These are phyloP conservation scores for Drosophila leonis DNA, from an alignment of 2,888 invertebrate genomes.

Conservation along the genomic window DNA sequence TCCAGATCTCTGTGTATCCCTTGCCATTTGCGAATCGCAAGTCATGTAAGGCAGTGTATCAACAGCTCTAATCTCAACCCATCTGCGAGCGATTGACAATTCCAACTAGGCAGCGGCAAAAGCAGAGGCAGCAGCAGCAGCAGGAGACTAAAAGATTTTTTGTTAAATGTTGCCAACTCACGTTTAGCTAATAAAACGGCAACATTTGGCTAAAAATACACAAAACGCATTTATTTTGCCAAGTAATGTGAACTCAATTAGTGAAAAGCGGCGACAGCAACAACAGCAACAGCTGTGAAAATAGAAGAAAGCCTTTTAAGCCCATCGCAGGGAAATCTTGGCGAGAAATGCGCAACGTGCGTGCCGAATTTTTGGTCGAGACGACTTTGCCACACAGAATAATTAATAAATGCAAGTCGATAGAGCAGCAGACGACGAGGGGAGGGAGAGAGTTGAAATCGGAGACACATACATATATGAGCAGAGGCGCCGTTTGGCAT, in stretches of 20 bases:
- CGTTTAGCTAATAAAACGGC: constrained; percentile 74
- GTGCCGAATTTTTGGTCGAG: constrained; percentile 50
- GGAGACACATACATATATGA: constrained; percentile 31
- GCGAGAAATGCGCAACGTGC: constrained; percentile 60
- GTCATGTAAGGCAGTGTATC: constrained; percentile 12
- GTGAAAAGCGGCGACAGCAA: constrained; percentile 46
- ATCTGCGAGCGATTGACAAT: constrained; percentile 35
- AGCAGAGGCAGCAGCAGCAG: constrained; percentile 1
- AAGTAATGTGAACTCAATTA: constrained; percentile 80
- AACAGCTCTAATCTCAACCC: constrained; percentile 6
- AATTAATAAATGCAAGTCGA: constrained; percentile 25
- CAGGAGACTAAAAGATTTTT: constrained; percentile 17
- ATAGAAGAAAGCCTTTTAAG: constrained; percentile 43
- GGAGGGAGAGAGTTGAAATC: constrained; percentile 21
- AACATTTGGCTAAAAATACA: constrained; percentile 71
- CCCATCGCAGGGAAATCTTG: constrained; percentile 36
- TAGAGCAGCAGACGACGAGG: not conserved
- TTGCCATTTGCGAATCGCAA: constrained; percentile 4
- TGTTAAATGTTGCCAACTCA: constrained; percentile 69
- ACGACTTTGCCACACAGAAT: constrained; percentile 38
- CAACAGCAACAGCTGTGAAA: constrained; percentile 28
- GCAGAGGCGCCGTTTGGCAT: constrained; percentile 48
- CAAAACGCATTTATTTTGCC: constrained; percentile 60
- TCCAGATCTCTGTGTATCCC: not conserved
- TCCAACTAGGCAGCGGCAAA: constrained; percentile 43